phyloP scores from a whole-genome alignment of 2,797 vertebrate species.

The Hyperoplus lanceolatus region DNA sequence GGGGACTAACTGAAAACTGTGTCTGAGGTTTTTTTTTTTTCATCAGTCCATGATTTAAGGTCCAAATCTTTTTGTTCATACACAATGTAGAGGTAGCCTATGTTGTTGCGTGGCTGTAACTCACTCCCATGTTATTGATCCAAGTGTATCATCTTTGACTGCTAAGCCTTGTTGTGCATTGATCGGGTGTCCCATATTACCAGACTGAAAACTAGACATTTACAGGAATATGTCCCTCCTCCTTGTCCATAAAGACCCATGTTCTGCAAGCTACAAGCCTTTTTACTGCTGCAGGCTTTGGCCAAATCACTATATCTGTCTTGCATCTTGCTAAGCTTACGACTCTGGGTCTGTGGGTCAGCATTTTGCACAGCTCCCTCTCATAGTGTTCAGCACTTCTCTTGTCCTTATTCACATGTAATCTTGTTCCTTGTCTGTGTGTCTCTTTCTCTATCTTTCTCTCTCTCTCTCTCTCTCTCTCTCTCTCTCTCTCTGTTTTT shows the following conservation, averaged over 20 bases:
- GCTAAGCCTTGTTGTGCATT: slow-evolving; percentile 42
- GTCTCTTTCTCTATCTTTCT: slow-evolving; percentile 28
- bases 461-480: slow-evolving; percentile 31
- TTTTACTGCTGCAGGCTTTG: slow-evolving; percentile 56
- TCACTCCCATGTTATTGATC: slow-evolving; percentile 61
- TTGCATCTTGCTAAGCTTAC: slow-evolving; percentile 49
- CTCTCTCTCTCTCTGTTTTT: slow-evolving; percentile 52
- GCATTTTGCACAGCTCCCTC: slow-evolving; percentile 77
- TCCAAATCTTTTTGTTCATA: neutral
- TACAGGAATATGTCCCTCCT: slow-evolving; percentile 53
- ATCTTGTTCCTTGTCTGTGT: slow-evolving; percentile 20
- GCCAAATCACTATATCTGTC: slow-evolving; percentile 53
- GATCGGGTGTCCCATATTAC: slow-evolving; percentile 69
- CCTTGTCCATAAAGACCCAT: slow-evolving; percentile 40
- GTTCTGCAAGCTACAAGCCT: slow-evolving; percentile 38
- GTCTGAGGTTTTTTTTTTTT: neutral
- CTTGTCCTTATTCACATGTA: slow-evolving; percentile 25
- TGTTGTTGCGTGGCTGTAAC: slow-evolving; percentile 49
- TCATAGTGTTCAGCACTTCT: slow-evolving; percentile 53
- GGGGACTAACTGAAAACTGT: slow-evolving; percentile 3
- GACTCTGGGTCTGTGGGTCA: slow-evolving; percentile 65
- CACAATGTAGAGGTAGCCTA: neutral
- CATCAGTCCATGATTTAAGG: neutral
- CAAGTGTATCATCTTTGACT: slow-evolving; percentile 33
- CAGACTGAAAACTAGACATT: slow-evolving; percentile 60